These are phyloP conservation scores for Brachymystax lenok DNA, from an alignment of 2,797 vertebrate species.

Conservation along the genomic window DNA sequence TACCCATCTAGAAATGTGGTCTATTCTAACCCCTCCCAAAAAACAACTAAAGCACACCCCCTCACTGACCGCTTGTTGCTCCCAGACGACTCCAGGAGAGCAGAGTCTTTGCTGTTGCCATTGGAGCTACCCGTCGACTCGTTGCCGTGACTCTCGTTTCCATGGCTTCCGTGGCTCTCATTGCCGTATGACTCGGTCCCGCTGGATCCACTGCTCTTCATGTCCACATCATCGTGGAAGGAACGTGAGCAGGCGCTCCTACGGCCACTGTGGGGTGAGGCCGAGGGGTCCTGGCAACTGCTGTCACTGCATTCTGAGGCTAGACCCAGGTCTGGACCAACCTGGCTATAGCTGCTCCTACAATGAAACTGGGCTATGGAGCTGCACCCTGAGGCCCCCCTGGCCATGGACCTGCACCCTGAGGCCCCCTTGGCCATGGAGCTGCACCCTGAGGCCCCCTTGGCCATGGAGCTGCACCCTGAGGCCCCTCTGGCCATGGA, in stretches of 20 bases:
- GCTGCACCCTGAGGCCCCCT: constrained; percentile 28
- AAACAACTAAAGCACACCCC: not conserved
- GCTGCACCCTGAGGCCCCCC: constrained; percentile 55
- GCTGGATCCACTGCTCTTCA: constrained; percentile 87
- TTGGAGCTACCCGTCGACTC: constrained; percentile 79
- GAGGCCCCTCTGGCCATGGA: no score
- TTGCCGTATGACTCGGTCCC: constrained; percentile 69
- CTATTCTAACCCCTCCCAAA: not conserved
- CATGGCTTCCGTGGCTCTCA: constrained; percentile 75
- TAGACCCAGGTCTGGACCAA: constrained; percentile 68
- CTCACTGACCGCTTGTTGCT: constrained; percentile 83
- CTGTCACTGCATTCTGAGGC: constrained; percentile 82
- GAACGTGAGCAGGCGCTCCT: constrained; percentile 64
- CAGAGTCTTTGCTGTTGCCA: constrained; percentile 81
- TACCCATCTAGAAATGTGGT: no score
- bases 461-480: no score
- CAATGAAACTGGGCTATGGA: constrained; percentile 70
- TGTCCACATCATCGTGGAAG: constrained; percentile 84
- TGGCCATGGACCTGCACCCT: constrained; percentile 51
- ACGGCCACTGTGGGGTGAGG: constrained; percentile 22
- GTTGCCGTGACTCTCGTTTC: constrained; percentile 71
- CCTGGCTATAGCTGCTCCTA: constrained; percentile 77
- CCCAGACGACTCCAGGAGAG: constrained; percentile 77
- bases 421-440: constrained; percentile 50
- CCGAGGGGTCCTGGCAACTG: constrained; percentile 34